Percentiles rank a stretch among this genome's conserved stretches.
Evolutionary conservation across 1,140 invertebrate species (phyloP).

Genomic region (Hyles vespertilio): DNA sequence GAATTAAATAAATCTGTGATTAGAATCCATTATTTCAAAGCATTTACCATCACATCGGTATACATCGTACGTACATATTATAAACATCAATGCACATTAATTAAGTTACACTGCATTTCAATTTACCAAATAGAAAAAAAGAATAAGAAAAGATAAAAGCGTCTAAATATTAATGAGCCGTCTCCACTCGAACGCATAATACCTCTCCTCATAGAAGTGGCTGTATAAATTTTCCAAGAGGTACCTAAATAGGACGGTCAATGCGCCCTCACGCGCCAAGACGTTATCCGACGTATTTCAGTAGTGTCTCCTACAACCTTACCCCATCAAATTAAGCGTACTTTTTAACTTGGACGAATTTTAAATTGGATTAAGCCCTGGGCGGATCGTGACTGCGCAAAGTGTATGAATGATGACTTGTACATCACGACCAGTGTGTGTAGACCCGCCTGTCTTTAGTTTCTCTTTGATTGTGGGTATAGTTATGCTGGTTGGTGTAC

Average conservation of each 20-base stretch:
- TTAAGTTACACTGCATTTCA: too few relatives aligned
- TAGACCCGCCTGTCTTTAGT: slow-evolving; percentile 12
- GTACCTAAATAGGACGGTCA: slow-evolving; percentile 55
- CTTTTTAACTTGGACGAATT: slow-evolving; percentile 58
- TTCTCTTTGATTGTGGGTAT: slow-evolving; percentile 11
- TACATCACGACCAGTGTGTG: slow-evolving; percentile 14
- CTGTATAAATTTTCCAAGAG: slow-evolving; percentile 1
- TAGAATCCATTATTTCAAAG: too few relatives aligned
- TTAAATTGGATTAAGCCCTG: slow-evolving; percentile 65
- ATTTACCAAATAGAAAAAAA: too few relatives aligned
- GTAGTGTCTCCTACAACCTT: slow-evolving; percentile 29
- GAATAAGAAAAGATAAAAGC: too few relatives aligned
- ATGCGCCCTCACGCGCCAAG: slow-evolving; percentile 59
- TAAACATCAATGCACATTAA: too few relatives aligned
- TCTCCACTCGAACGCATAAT: too few relatives aligned
- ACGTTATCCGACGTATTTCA: slow-evolving; percentile 41
- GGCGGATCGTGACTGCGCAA: slow-evolving; percentile 61
- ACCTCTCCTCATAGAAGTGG: too few relatives aligned
- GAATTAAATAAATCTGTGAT: too few relatives aligned
- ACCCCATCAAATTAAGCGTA: slow-evolving; percentile 40
- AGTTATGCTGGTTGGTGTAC: slow-evolving; percentile 28
- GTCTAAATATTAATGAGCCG: too few relatives aligned
- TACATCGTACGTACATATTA: too few relatives aligned
- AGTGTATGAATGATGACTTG: slow-evolving; percentile 66
- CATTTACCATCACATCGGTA: too few relatives aligned